Evolutionary conservation across 2,888 invertebrate genomes (phyloP), one percentile per base, ranked within the genome.

Genomic region (Melinaea menophilus): DNA sequence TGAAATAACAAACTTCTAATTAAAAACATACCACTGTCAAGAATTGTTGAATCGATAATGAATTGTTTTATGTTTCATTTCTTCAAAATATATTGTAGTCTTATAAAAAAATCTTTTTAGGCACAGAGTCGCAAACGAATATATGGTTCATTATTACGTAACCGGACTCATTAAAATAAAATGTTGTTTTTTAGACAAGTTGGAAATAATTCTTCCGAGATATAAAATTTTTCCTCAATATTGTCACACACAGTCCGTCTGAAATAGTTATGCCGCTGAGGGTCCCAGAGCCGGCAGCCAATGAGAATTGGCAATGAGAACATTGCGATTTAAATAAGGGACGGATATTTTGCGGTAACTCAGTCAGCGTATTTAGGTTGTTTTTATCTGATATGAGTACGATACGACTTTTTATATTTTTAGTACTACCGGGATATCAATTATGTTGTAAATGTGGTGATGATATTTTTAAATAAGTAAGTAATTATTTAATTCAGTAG

Each of bases 251-350:
- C 22, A 22, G 22, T 22, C 22, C 22, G 22, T 22, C 22, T 22
- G 22, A 22, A 22, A 64, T 65, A 60, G 73, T 72, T 72, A 74
- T 74, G 75, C 72, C 70, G 72, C 64, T 62, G 69, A 73, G 75
- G 22, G 22, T 22, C 22, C 22, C 22, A 22, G 22, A 22, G 22
- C 22, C 22, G 22, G 22, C 22, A 69, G 70, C 69, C 67, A 71
- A 62, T 65, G 69, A 72, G 72, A 73, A n/a, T n/a, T n/a, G n/a
- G n/a, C n/a, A n/a, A 79, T 81, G 83, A 85, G 83, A 83, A 80
- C 79, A 79, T 80, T 76, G 77, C 73, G 80, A 81, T 81, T 82
- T 79, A 78, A 82, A 84, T 83, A 82, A 84, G 82, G 75, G 74
- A 74, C 70, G 70, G 73, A 73, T 75, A 82, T 82, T 81, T 80